Percentiles rank a stretch among this genome's conserved stretches.
Evolutionary conservation across 2,888 invertebrate species (phyloP).

Genomic region (Oligia fasciuncula): DNA sequence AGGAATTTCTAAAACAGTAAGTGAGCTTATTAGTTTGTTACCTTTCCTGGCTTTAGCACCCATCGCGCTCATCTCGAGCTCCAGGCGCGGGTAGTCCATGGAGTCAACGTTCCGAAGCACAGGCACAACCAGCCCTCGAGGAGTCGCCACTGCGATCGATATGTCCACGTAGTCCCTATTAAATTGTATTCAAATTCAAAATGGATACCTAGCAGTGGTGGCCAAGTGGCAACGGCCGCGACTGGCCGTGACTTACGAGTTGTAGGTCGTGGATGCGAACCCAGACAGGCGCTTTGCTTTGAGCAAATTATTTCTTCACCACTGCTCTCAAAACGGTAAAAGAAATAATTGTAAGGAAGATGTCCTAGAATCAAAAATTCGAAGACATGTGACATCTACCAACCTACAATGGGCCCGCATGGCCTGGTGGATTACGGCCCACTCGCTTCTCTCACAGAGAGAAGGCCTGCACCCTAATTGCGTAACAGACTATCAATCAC

Average conservation of each 20-base stretch:
- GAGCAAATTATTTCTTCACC: no score
- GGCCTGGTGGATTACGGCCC: neutral
- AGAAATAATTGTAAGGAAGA: neutral
- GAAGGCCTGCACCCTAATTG: no score
- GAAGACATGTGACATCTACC: neutral
- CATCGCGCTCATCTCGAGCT: constrained; percentile 94
- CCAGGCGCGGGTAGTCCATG: constrained; percentile 99
- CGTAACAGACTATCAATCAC: no score
- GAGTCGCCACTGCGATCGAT: constrained; percentile 99
- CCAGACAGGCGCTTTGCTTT: no score
- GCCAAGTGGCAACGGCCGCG: neutral
- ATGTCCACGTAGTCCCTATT: constrained; percentile 98
- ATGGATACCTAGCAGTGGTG: neutral
- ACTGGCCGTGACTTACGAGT: neutral
- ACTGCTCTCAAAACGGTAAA: no score
- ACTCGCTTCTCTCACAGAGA: neutral
- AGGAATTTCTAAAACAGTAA: neutral
- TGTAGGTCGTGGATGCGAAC: neutral
- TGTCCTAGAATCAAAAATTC: neutral
- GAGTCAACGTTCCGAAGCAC: constrained; percentile 97
- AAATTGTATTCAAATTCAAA: neutral
- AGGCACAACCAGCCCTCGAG: constrained; percentile 99
- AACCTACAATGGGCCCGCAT: neutral
- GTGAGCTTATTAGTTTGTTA: constrained; percentile 49
- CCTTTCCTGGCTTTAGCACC: constrained; percentile 98